These are phyloP conservation scores for Scolopax bukidnonensis DNA, from an alignment of 2,797 vertebrate genomes.

Conservation along the genomic window DNA sequence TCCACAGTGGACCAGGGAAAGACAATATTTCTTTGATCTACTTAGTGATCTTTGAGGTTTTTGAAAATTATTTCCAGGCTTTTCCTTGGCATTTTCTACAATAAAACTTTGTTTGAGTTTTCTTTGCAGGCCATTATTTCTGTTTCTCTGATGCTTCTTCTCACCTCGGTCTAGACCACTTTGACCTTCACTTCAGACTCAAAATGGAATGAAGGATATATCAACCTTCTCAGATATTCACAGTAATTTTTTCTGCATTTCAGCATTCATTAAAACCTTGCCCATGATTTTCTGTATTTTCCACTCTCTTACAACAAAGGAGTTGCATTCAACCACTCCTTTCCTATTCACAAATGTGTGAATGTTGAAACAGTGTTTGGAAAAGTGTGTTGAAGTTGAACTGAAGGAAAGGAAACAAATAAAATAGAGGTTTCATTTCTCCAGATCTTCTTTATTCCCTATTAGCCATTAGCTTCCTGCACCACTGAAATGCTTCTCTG, in stretches of 20 bases:
- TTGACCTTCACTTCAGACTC: not conserved
- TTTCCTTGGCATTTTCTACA: not conserved
- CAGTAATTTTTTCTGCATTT: not conserved
- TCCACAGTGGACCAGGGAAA: not conserved
- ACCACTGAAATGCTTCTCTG: not conserved
- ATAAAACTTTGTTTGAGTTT: not conserved
- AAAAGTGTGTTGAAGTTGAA: not conserved
- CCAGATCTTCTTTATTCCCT: not conserved
- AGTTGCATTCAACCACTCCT: not conserved
- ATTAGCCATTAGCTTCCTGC: not conserved
- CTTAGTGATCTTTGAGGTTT: not conserved
- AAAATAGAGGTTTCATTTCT: not conserved
- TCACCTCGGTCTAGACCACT: not conserved
- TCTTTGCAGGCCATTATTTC: not conserved
- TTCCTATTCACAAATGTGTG: not conserved
- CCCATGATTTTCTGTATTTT: not conserved
- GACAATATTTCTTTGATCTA: not conserved
- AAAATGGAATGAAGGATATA: not conserved
- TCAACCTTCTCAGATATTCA: not conserved
- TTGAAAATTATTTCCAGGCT: not conserved
- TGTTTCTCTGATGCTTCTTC: not conserved
- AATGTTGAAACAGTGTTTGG: not conserved
- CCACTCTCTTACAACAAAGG: not conserved
- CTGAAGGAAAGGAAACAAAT: not conserved
- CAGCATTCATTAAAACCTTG: not conserved